Conservation (phyloP, 2,888 invertebrate genomes). For the Hylaea fasciaria region DNA sequence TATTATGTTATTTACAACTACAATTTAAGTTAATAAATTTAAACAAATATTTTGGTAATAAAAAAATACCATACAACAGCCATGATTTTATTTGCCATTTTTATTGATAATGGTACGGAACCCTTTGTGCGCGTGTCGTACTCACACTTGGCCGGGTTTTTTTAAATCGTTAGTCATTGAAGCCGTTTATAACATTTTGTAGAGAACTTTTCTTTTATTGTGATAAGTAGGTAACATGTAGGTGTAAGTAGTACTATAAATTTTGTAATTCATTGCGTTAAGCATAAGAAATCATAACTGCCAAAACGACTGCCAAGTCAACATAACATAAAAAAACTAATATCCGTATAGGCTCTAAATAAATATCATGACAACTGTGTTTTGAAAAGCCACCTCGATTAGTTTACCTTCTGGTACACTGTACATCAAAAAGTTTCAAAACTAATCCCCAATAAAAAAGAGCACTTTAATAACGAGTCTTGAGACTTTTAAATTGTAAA, state of each 20-base stretch:
- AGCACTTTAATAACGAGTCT: slow-evolving; percentile 67
- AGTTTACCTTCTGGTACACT: slow-evolving; percentile 51
- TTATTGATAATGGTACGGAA: no score
- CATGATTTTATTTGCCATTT: no score
- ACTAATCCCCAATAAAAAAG: slow-evolving; percentile 73
- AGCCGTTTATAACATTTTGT: no score
- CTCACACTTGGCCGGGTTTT: no score
- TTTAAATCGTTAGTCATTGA: slow-evolving; percentile 6
- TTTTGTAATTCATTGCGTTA: background rate
- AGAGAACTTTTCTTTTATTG: background rate
- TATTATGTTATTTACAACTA: no score
- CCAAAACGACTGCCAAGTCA: background rate
- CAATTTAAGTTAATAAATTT: no score
- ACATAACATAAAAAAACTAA: background rate
- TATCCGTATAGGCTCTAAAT: background rate
- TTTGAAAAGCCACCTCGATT: slow-evolving; percentile 52
- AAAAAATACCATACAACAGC: no score
- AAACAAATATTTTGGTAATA: no score
- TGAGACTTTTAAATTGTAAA: slow-evolving; percentile 80
- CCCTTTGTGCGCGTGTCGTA: no score
- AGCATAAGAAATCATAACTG: background rate
- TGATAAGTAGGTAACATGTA: no score
- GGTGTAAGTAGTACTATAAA: no score
- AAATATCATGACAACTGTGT: slow-evolving; percentile 15
- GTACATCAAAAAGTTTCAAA: slow-evolving; percentile 73